A percentile compares a stretch with the other conserved stretches of the same genome.
These are phyloP conservation scores for Palythoa heliodiscus DNA, from an alignment of 92 coral and sea anemone species.

Conservation along the genomic window DNA sequence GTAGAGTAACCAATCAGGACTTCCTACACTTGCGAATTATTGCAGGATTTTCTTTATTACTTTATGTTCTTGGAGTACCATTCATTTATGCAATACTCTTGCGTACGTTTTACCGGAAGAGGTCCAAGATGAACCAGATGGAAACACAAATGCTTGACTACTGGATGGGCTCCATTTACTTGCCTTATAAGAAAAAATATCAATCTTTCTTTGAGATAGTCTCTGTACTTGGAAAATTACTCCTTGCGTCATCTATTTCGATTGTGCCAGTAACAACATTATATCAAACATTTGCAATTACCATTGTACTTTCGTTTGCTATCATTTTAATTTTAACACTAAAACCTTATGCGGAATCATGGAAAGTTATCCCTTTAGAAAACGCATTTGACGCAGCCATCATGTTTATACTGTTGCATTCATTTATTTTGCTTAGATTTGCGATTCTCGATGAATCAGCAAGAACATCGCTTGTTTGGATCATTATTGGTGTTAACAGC, in stretches of 20 bases:
- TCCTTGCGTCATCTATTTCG: constrained; percentile 66
- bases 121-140: not conserved
- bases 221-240: constrained; percentile 53
- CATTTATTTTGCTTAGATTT: constrained; percentile 54
- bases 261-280: constrained; percentile 59
- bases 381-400: constrained; percentile 52
- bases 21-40: constrained; percentile 49
- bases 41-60: constrained; percentile 53
- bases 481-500: constrained; percentile 45
- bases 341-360: constrained; percentile 46
- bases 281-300: constrained; percentile 60
- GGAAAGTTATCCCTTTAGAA: constrained; percentile 38
- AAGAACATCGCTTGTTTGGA: constrained; percentile 30
- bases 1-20: constrained; percentile 22
- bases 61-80: constrained; percentile 62
- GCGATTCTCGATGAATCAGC: constrained; percentile 36
- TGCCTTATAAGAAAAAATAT: constrained; percentile 43
- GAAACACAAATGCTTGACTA: constrained; percentile 32
- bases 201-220: constrained; percentile 60
- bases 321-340: constrained; percentile 46
- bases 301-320: constrained; percentile 39
- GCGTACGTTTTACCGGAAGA: constrained; percentile 12
- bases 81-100: constrained; percentile 52
- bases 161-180: constrained; percentile 50
- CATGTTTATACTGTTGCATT: constrained; percentile 55